Evolutionary conservation across 2,797 vertebrate species (phyloP), one percentile per base, ranked within the genome.

Genomic region (Botia almorhae): DNA sequence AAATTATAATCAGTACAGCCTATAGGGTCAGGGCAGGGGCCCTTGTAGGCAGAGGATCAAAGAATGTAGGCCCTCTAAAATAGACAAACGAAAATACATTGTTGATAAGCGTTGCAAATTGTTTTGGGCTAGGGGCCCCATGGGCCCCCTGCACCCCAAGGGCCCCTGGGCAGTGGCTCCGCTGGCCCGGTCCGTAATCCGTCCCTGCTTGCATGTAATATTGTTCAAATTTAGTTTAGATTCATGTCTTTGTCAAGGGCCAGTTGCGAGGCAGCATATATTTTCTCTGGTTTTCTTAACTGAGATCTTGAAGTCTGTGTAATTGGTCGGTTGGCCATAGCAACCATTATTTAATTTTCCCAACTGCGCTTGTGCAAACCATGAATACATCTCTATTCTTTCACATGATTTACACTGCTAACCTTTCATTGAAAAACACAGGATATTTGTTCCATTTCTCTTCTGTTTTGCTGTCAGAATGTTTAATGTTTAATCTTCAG

Each of bases 201-300:
- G n/a, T n/a, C n/a, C n/a, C 14, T 61, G 16, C 29, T 60, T 60
- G 8, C 56, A 23, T 23, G 10, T 10, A 21, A 26, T 13, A 64
- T 33, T 3, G 7, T 17, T 36, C 7, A 65, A 46, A n/a, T 60
- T 19, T 29, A 74, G 23, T 69, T 19, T 55, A 14, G n/a, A 50
- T 51, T 51, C 48, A 67, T 21, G 2, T 3, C 33, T 60, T 65
- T 68, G 23, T 79, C 10, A 75, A 81, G 69, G 36, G 39, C 36
- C 19, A 21, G 51, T 73, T 78, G 76, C 56, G 36, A 60, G 33
- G 68, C 75, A 81, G 11, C 43, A 10, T 39, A 39, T 7, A 39
- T 39, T 46, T 46, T 46, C 43, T 46, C 43, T 10, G 43, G 78
- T 74, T 74, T 68, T 21, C 60, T 58, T 74, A n/a, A 65, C 69